These are phyloP conservation scores for Hypomesus transpacificus DNA, from an alignment of 2,113 vertebrate species.

Conservation along the genomic window DNA sequence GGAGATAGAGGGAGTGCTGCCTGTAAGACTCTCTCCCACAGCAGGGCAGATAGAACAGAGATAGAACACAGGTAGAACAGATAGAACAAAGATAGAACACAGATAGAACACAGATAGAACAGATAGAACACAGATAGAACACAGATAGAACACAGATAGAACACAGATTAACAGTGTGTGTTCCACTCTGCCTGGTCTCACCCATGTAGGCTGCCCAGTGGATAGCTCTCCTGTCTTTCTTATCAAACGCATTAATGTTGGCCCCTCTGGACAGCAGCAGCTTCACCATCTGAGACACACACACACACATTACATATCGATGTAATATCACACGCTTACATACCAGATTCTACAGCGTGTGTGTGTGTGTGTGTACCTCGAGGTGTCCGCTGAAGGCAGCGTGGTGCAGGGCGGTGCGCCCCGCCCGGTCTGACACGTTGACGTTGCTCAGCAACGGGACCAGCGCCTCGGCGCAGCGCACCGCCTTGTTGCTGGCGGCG, in stretches of 20 bases:
- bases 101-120: too few relatives aligned
- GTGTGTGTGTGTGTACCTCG: slow-evolving; percentile 74
- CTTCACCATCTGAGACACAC: slow-evolving; percentile 86
- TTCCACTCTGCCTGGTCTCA: slow-evolving; percentile 53
- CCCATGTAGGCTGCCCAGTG: slow-evolving; percentile 99
- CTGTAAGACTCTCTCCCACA: not conserved
- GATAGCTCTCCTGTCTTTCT: slow-evolving; percentile 93
- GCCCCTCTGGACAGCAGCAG: slow-evolving; percentile 94
- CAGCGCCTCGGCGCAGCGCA: slow-evolving; percentile 91
- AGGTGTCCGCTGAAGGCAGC: slow-evolving; percentile 93
- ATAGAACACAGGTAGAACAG: too few relatives aligned
- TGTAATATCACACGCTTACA: not conserved
- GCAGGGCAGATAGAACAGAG: not conserved
- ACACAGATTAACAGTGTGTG: not conserved
- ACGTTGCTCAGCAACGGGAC: slow-evolving; percentile 93
- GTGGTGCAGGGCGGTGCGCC: slow-evolving; percentile 92
- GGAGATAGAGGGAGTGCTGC: not conserved
- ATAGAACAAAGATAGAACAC: too few relatives aligned
- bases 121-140: too few relatives aligned
- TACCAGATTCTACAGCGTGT: not conserved
- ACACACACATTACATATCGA: not conserved
- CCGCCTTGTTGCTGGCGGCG: slow-evolving; percentile 92
- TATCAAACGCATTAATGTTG: slow-evolving; percentile 98
- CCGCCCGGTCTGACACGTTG: slow-evolving; percentile 91
- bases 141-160: too few relatives aligned